phyloP scores from a whole-genome alignment of 2,797 vertebrate genomes.

The Philypnodon macrostomus region DNA sequence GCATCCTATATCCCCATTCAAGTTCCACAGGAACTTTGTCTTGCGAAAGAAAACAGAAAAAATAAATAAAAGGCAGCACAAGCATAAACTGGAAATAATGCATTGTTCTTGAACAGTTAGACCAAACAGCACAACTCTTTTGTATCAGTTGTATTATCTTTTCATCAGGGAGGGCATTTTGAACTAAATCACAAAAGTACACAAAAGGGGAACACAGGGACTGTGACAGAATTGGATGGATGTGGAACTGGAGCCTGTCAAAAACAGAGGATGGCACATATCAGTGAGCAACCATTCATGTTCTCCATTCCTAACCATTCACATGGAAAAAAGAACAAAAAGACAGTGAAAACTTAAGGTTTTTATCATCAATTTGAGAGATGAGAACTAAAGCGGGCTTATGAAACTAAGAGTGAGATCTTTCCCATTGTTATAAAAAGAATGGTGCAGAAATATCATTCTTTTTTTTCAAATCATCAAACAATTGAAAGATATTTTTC shows the following conservation, averaged over 20 bases:
- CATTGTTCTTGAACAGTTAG: constrained; percentile 47
- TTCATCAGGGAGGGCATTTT: constrained; percentile 51
- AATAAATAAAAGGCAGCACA: constrained; percentile 44
- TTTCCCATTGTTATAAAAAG: constrained; percentile 74
- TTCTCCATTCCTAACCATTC: constrained; percentile 26
- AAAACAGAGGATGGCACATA: constrained; percentile 69
- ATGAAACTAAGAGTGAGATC: constrained; percentile 61
- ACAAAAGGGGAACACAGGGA: constrained; percentile 38
- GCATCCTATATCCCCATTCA: constrained; percentile 26
- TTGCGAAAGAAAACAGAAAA: constrained; percentile 24
- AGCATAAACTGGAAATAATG: constrained; percentile 51
- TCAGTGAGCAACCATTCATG: constrained; percentile 56
- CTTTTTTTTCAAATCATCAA: constrained; percentile 64
- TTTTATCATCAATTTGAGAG: constrained; percentile 61
- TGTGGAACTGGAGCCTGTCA: constrained; percentile 52
- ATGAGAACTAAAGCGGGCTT: constrained; percentile 52
- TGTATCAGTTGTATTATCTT: constrained; percentile 55
- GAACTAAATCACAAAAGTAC: constrained; percentile 60
- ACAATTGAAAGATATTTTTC: constrained; percentile 78
- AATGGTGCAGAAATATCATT: constrained; percentile 80
- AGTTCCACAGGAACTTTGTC: constrained; percentile 47
- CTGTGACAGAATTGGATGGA: constrained; percentile 31
- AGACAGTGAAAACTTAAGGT: constrained; percentile 27
- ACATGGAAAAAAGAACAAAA: constrained; percentile 33
- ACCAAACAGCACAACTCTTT: constrained; percentile 57